phyloP scores from a whole-genome alignment of 2,797 vertebrate species.

The Sebastes goodei region DNA sequence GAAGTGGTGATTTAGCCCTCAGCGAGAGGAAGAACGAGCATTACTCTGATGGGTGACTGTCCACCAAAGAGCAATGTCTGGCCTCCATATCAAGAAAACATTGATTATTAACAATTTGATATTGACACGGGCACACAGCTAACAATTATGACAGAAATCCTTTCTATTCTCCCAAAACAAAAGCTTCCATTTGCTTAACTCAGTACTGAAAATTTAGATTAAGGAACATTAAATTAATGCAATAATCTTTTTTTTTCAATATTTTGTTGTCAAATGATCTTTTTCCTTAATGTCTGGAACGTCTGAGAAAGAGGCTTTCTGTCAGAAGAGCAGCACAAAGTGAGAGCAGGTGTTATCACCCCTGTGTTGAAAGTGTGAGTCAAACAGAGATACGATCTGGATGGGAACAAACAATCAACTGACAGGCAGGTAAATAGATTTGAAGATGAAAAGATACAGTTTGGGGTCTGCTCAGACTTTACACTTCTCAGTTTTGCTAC shows the following conservation, averaged over 20 bases:
- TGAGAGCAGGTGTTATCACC: conserved; percentile 44
- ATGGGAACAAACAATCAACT: conserved; percentile 69
- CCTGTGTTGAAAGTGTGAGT: conserved; percentile 54
- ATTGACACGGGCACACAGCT: background rate
- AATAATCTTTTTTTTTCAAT: background rate
- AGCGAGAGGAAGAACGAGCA: background rate
- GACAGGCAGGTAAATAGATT: conserved; percentile 65
- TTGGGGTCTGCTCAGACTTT: conserved; percentile 63
- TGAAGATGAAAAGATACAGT: conserved; percentile 68
- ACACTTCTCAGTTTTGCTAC: conserved; percentile 58
- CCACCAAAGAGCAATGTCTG: background rate
- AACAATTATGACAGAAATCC: background rate
- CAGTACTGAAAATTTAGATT: background rate
- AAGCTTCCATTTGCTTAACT: background rate
- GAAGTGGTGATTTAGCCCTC: background rate
- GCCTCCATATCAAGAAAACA: background rate
- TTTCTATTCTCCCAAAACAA: background rate
- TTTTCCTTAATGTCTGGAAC: background rate
- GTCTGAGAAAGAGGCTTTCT: conserved; percentile 4
- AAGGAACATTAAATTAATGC: background rate
- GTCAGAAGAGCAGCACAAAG: conserved; percentile 7
- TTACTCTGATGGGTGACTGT: background rate
- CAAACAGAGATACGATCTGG: conserved; percentile 61
- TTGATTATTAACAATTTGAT: background rate
- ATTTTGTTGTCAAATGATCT: background rate